Base-by-base conservation (phyloP, 2,797 vertebrate genomes). In the Botia almorhae region DNA sequence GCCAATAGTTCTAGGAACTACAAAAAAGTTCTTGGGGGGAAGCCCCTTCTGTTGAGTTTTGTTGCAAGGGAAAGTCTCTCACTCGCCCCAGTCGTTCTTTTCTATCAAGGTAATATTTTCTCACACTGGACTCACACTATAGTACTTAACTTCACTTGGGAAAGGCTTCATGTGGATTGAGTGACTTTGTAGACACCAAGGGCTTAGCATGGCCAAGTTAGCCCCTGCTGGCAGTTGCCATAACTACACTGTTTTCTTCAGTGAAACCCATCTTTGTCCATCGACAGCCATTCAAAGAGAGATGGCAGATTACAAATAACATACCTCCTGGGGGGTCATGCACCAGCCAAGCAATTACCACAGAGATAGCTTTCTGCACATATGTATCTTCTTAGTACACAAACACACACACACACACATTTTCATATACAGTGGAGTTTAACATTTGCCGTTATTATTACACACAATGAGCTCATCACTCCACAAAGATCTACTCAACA, bases 31-130 rank as follows among this genome's bases (percentile, higher is more conserved):
- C 7, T 8, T 46, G 10, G 43, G 43, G 43, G 43, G 10, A 46
- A 46, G 43, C 43, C 43, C 10, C 43, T 46, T 46, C 43, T 33
- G 43, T 65, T 65, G 33, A 19, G 39, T 65, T 65, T 39, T 39
- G 17, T 65, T 65, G 17, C 63, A 8, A 7, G 39, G 48, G 55
- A 36, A 21, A 50, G n/a, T 36, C 53, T 78, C 23, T 10, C 65
- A 64, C 58, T 60, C 50, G 55, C 39, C 76, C 16, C 16, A 69
- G 36, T 69, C 64, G 29, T 77, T 76, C n/a, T 65, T 55, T 55
- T 48, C 23, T 61, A 65, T 2, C 16, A 13, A 76, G 51, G 74
- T 19, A 64, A 46, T 75, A 75, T 64, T 26, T 64, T 75, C 46
- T 75, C 58, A 51, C n/a, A 58, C 19, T 58, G 55, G n/a, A 58